Evolutionary conservation across 1,140 invertebrate species (phyloP).

Genomic region (Planococcus citri): DNA sequence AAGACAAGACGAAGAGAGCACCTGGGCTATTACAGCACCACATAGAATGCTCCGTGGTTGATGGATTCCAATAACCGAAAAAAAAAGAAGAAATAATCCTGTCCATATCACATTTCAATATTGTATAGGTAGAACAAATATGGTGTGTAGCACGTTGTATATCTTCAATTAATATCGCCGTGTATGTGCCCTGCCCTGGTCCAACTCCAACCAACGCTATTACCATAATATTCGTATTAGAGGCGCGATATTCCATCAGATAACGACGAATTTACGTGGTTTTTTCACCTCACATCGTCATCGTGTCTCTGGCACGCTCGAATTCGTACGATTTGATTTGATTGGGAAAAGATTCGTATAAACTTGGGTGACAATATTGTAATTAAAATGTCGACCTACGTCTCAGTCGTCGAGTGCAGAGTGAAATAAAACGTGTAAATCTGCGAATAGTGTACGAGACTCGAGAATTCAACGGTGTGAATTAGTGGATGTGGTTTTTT

Average conservation of each 20-base stretch:
- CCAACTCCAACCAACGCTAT: background rate
- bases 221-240: background rate
- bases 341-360: background rate
- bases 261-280: background rate
- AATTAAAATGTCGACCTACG: constrained; percentile 3
- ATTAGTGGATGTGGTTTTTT: too few species aligned
- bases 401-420: background rate
- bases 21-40: too few species aligned
- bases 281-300: background rate
- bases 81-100: background rate
- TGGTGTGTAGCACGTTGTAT: too few species aligned
- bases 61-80: background rate
- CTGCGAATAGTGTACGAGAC: too few species aligned
- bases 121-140: background rate
- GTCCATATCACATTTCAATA: background rate
- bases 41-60: too few species aligned
- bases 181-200: background rate
- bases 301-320: background rate
- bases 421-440: too few species aligned
- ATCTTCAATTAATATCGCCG: too few species aligned
- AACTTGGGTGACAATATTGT: background rate
- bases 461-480: too few species aligned
- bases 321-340: background rate
- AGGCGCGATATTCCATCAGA: background rate
- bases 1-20: too few species aligned